Conservation (phyloP, 92 coral and sea anemone species). For the Paragorgia papillata region DNA sequence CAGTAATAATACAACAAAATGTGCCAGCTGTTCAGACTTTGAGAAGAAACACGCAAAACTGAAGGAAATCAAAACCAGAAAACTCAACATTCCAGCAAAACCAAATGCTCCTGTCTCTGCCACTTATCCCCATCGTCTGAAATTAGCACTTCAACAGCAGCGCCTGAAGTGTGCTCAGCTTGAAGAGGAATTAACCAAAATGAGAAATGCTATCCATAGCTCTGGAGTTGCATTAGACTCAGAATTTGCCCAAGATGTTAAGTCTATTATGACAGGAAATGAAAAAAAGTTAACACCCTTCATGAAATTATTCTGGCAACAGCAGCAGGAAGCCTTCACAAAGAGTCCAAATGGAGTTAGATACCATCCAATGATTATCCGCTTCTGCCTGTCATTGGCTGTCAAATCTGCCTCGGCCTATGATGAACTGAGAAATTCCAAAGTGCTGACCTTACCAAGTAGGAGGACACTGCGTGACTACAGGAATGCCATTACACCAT, state of each 20-base stretch:
- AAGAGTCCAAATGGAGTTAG: constrained; percentile 33
- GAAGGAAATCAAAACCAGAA: constrained; percentile 7
- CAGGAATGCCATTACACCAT: constrained; percentile 43
- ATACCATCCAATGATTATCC: constrained; percentile 53
- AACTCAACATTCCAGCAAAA: constrained; percentile 13
- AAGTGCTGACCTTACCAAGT: constrained; percentile 34
- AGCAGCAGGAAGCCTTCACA: constrained; percentile 35
- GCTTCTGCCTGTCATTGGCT: constrained; percentile 55
- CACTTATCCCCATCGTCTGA: background rate
- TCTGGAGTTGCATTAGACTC: background rate
- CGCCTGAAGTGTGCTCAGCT: constrained; percentile 1
- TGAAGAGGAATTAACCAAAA: background rate
- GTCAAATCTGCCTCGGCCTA: constrained; percentile 67
- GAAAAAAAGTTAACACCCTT: constrained; percentile 39
- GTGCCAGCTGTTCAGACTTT: constrained; percentile 7
- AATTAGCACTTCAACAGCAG: constrained; percentile 9
- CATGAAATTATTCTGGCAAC: constrained; percentile 66
- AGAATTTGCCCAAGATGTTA: constrained; percentile 11
- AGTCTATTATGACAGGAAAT: background rate
- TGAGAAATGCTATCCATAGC: background rate
- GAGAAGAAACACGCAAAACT: background rate
- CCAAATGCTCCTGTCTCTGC: constrained; percentile 12
- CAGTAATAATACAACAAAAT: background rate
- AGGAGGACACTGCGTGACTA: constrained; percentile 37
- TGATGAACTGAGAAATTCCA: constrained; percentile 50